Evolutionary conservation across 2,113 vertebrate genomes (phyloP), one percentile per base, ranked within the genome.

Genomic region (Panthera leo): DNA sequence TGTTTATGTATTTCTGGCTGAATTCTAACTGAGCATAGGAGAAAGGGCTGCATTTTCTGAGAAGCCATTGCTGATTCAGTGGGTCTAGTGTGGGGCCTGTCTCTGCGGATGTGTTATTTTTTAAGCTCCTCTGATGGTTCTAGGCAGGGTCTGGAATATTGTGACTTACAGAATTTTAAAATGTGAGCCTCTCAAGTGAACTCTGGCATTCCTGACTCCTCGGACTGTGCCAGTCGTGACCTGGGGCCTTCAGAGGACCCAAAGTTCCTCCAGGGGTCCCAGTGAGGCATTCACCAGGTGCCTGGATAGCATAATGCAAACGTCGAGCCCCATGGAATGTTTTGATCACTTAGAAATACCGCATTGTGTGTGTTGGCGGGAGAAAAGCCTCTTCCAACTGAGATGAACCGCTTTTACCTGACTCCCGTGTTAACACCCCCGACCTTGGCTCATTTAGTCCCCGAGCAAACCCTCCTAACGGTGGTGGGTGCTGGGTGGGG

Each of bases 391-490:
- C 15, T 16, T 3, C 13, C 25, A 42, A 7, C 7, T 1, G 34
- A 42, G 36, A 25, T 15, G 53, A 51, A 18, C 11, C 29, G 18
- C 25, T 1, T 42, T 61, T 53, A 55, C 11, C 78, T 48, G 31
- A 85, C 5, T 2, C 39, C 23, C 45, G 2, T 5, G 5, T 2
- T 19, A 3, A 15, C 7, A 34, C 5, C 19, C 21, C 0, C 11
- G 29, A 15, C 13, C 25, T 10, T 10, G 15, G 15, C 29, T 39
- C 25, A 8, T 36, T 27, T 68, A 48, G 61, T 55, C 25, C 55
- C 65, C 36, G 36, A 70, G 34, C n/a, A 36, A 79, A 45, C 58
- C 9, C 23, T 39, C 3, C 5, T 15, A 19, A 25, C 4, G 53
- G 25, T 1, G 12, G 27, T 76, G 39, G 31, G 12, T 7, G 3